Evolutionary conservation across 2,888 invertebrate species (phyloP).

Genomic region (Apamea crenata): DNA sequence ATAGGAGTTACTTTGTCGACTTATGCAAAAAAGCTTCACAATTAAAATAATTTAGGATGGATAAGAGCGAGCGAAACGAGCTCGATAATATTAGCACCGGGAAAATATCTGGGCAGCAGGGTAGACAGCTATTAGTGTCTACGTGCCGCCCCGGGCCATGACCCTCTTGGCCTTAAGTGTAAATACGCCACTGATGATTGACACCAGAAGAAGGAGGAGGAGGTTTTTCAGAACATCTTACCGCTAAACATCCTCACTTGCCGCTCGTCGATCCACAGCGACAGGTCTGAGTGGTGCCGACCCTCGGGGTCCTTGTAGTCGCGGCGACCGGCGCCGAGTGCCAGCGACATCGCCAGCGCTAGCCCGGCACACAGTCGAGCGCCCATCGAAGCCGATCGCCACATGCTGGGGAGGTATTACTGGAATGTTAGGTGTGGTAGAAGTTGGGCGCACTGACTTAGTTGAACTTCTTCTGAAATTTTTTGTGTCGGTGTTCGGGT

Average conservation of each 20-base stretch:
- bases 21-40: no score
- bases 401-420: conserved; percentile 75
- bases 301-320: conserved; percentile 81
- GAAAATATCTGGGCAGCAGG: no score
- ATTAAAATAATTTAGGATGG: no score
- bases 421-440: conserved; percentile 25
- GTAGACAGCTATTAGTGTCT: not conserved
- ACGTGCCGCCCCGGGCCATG: not conserved
- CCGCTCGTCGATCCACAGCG: conserved; percentile 97
- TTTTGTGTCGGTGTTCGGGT: not conserved
- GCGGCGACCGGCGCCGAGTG: conserved; percentile 83
- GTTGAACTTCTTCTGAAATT: not conserved
- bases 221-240: conserved; percentile 76
- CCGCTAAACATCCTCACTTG: conserved; percentile 98
- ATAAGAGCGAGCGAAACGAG: not conserved
- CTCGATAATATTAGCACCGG: no score
- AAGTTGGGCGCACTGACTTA: conserved; percentile 1
- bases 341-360: conserved; percentile 84
- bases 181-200: not conserved
- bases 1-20: no score
- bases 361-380: conserved; percentile 84
- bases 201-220: not conserved
- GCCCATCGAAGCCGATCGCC: conserved; percentile 82
- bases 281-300: conserved; percentile 91
- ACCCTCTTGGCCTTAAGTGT: not conserved